Conservation (phyloP, 2,113 vertebrate genomes). For the Cynoglossus semilaevis region DNA sequence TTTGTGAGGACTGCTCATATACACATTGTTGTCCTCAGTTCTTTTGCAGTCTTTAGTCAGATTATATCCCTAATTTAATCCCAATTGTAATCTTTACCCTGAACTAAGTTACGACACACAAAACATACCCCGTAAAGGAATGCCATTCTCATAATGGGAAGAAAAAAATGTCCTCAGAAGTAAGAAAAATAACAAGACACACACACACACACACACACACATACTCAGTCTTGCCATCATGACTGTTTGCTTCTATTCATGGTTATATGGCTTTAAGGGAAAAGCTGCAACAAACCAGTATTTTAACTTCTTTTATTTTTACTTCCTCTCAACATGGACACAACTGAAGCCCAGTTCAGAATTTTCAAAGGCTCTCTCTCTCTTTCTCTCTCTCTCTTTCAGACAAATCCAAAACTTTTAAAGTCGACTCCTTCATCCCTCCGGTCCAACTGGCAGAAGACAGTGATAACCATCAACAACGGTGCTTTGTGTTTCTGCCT, state of each 20-base stretch:
- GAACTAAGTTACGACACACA: too few relatives aligned
- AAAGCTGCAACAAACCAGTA: slow-evolving; percentile 30
- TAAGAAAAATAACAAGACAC: neutral
- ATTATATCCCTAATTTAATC: too few relatives aligned
- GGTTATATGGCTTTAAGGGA: slow-evolving; percentile 22
- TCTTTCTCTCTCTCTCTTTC: slow-evolving; percentile 11
- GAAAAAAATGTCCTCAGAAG: slow-evolving; percentile 1
- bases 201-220: slow-evolving; percentile 10
- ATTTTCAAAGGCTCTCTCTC: slow-evolving; percentile 24
- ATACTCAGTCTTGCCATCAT: slow-evolving; percentile 2
- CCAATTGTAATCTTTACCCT: too few relatives aligned
- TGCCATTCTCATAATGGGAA: too few relatives aligned
- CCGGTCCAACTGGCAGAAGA: neutral
- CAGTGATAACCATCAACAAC: neutral
- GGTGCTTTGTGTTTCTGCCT: neutral
- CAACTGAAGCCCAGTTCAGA: slow-evolving; percentile 29
- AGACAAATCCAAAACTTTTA: neutral
- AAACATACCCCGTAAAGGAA: too few relatives aligned
- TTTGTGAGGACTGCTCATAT: too few relatives aligned
- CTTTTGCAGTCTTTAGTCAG: too few relatives aligned
- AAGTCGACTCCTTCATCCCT: slow-evolving; percentile 1
- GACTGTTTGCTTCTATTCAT: slow-evolving; percentile 18
- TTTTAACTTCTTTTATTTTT: slow-evolving; percentile 52
- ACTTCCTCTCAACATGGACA: slow-evolving; percentile 22
- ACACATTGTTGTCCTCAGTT: too few relatives aligned